Base-by-base conservation (phyloP, 2,797 vertebrate genomes). In the Eidolon dupreanum region DNA sequence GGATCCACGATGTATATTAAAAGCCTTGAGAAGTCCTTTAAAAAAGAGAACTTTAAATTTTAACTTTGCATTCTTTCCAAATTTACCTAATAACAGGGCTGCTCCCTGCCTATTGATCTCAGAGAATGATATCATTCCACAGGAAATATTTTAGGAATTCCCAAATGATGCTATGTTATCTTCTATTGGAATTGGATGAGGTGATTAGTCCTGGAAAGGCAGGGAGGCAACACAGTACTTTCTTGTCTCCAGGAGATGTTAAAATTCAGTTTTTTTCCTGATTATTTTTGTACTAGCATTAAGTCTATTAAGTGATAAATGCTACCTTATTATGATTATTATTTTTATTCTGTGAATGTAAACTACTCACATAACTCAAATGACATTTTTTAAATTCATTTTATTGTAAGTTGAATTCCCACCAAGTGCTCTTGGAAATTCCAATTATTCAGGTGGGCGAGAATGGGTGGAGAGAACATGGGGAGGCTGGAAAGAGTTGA, bases 401-500 rank as follows among this genome's bases (percentile, higher is more conserved):
- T 75, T 31, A 93, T 70, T 94, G 43, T 84, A 65, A 75, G 41
- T 92, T 90, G 41, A 66, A 66, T 93, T 84, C 7, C 8, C 66
- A 78, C 33, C 92, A 90, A 92, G 79, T 28, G 70, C 43, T 86
- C 49, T 95, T 84, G 84, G 51, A 96, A 93, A 88, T 92, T 94
- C 74, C 49, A 81, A 41, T 95, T 51, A 78, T 22, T n/a, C 51
- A 53, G 15, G 51, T 38, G 5, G n/a, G 22, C 51, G n/a, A 19
- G 53, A 63, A 31, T 20, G 20, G 61, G 13, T 26, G 20, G 31
- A 10, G 43, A 36, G 20, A 20, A 33, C 43, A 17, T 49, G 9
- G 26, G 17, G 19, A 49, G 33, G 11, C 71, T 85, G 49, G 74
- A 83, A 82, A 15, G 33, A 31, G 33, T 84, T 92, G 61, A 88